Evolutionary conservation across 1,140 invertebrate species (phyloP), one percentile per base, ranked within the genome.

Genomic region (Ceratina australensis): DNA sequence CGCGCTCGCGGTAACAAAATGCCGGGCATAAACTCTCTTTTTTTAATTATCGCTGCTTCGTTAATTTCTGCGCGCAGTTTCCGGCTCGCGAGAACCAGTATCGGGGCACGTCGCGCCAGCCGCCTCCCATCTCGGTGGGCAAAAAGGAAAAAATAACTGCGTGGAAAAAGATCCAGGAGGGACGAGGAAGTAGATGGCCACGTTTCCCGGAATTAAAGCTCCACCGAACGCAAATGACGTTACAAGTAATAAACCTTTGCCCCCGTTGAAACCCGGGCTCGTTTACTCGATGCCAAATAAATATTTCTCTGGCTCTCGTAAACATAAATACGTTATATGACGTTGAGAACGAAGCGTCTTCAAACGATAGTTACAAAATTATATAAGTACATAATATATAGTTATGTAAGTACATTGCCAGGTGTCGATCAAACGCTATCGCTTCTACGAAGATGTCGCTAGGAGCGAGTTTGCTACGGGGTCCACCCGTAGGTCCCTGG

Each of bases 1-100:
- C 20, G 50, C 42, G 24, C 59, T 20, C 33, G 50, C 26, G 69
- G 66, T 84, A 78, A 85, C 84, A 86, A 86, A 86, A 81, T 84
- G 79, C 77, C 69, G 57, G 24, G 75, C 64, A 85, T 85, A 83
- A 85, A 83, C 66, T 85, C 86, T 83, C 80, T 79, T 82, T 79
- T 87, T 83, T 88, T 87, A 81, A 86, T 88, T 87, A 86, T 86
- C 81, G 65, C 65, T 76, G 83, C 85, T 88, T 86, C 83, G 86
- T 86, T 88, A 88, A 85, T 86, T 86, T 83, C 76, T 81, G 59
- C 28, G 75, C 73, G 33, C 84, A 78, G 52, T 56, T 71, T 54
- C 28, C n/a, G 8, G 33, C 33, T 42, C 33, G 33, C 33, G 33
- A 42, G 33, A 42, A 42, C 5, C 33, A 8, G 33, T 42, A 42